A percentile compares a stretch with the other conserved stretches of the same genome.
Conservation (phyloP, 2,797 vertebrate genomes). For the Manis javanica region DNA sequence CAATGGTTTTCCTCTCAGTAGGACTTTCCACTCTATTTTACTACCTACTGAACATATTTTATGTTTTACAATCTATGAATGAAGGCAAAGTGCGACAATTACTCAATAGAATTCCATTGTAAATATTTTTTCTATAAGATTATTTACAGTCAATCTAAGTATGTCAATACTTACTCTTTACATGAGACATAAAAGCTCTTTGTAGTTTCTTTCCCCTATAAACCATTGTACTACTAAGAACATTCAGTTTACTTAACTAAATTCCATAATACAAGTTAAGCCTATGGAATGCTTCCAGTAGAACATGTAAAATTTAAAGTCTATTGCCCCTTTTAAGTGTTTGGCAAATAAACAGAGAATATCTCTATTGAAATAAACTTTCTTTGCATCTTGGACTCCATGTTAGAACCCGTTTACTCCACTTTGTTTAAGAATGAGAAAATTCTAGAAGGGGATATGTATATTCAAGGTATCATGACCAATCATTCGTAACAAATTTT, state of each 20-base stretch:
- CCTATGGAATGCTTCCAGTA: slow-evolving; percentile 17
- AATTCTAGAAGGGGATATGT: not conserved
- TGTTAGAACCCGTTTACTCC: not conserved
- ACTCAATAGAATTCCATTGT: slow-evolving; percentile 41
- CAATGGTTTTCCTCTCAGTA: not conserved
- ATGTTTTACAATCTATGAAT: slow-evolving; percentile 18
- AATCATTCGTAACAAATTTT: slow-evolving; percentile 2
- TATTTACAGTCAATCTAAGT: slow-evolving; percentile 67
- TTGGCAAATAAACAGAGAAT: slow-evolving; percentile 17
- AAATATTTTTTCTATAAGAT: slow-evolving; percentile 51
- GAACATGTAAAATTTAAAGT: not conserved
- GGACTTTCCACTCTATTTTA: slow-evolving; percentile 28
- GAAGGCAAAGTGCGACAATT: slow-evolving; percentile 23
- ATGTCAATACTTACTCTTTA: slow-evolving; percentile 28
- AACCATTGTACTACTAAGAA: not conserved
- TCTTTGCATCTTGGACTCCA: not conserved
- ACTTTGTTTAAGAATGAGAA: not conserved
- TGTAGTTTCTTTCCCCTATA: not conserved
- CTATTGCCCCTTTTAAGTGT: slow-evolving; percentile 28
- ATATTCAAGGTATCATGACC: not conserved
- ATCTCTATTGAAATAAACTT: not conserved
- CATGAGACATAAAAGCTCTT: not conserved
- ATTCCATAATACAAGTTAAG: slow-evolving; percentile 46
- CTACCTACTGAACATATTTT: not conserved
- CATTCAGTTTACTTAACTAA: not conserved